Base-by-base conservation (phyloP, 2,113 vertebrate genomes). In the Rhinoderma darwinii region DNA sequence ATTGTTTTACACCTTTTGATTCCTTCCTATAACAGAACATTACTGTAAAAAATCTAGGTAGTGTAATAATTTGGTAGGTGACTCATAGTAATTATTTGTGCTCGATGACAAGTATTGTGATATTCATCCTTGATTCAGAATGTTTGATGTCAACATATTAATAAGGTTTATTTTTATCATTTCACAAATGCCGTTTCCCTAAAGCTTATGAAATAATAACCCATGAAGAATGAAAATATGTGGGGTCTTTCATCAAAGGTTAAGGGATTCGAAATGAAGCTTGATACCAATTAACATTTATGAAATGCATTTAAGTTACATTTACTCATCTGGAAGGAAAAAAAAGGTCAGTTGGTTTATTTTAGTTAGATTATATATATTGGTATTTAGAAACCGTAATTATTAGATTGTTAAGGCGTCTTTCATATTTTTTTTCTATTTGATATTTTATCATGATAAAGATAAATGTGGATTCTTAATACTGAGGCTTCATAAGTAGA, bases 281-380 rank as follows among this genome's bases (percentile, higher is more conserved):
- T 79, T 68, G 32, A 50, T 68, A 51, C 56, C 75, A 86, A 86
- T 86, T 86, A 86, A 86, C 84, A 86, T 86, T 86, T 86, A 39
- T 50, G 37, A 70, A 79, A 27, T 32, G 44, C 12, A 41, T 76
- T 74, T 56, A 61, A 76, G 50, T 59, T 84, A 84, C 37, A 68
- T 68, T 78, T 78, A 37, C 56, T 54, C 27, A 50, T 47, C 56
- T 78, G 41, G 9, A 66, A 85, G 56, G 4, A 32, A 44, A 43
- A 35, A n/a, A 86, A 47, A 77, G 54, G 83, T 85, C 74, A 85
- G 25, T 59, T 15, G 27, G 37, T 27, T 41, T 63, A 81, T 56
- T 81, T 81, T 61, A 41, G 54, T 43, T 61, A 27, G 10, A 81
- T 61, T 81, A 50, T 74, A 74, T 61, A 41, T 61, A 80, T 61